Conservation (phyloP, 2,113 vertebrate species). For the Stomatorhinus ivindoensis region DNA sequence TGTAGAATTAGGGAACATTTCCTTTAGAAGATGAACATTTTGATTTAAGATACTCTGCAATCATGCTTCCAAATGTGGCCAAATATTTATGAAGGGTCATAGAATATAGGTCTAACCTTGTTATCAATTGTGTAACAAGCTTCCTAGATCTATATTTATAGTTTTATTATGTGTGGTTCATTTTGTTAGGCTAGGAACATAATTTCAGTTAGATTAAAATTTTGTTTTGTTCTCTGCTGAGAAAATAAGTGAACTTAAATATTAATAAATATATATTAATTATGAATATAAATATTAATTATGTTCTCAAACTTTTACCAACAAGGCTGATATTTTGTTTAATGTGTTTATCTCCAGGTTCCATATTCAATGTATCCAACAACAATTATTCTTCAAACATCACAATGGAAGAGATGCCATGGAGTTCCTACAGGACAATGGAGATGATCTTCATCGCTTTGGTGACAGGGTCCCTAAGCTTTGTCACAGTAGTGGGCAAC, state of each 20-base stretch:
- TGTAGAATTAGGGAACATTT: background rate
- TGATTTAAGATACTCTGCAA: background rate
- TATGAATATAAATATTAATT: background rate
- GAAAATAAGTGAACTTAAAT: too few relatives aligned
- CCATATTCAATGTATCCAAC: slow-evolving; percentile 59
- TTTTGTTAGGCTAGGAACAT: background rate
- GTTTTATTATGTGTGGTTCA: background rate
- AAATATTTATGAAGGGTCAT: background rate
- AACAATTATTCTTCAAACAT: slow-evolving; percentile 60
- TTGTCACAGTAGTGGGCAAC: slow-evolving; percentile 95
- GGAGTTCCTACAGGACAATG: slow-evolving; percentile 76
- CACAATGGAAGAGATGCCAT: slow-evolving; percentile 43
- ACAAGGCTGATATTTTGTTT: background rate
- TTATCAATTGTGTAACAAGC: background rate
- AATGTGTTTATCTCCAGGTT: slow-evolving; percentile 50
- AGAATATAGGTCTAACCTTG: background rate
- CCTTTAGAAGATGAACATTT: background rate
- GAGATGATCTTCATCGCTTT: slow-evolving; percentile 93
- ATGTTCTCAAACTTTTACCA: background rate
- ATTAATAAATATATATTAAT: too few relatives aligned
- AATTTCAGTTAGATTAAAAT: background rate
- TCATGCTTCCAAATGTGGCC: background rate
- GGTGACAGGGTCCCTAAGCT: slow-evolving; percentile 87
- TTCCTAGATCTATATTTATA: background rate
- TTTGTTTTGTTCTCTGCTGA: background rate